Evolutionary conservation across 2,888 invertebrate species (phyloP).

Genomic region (Pharmacophagus antenor): DNA sequence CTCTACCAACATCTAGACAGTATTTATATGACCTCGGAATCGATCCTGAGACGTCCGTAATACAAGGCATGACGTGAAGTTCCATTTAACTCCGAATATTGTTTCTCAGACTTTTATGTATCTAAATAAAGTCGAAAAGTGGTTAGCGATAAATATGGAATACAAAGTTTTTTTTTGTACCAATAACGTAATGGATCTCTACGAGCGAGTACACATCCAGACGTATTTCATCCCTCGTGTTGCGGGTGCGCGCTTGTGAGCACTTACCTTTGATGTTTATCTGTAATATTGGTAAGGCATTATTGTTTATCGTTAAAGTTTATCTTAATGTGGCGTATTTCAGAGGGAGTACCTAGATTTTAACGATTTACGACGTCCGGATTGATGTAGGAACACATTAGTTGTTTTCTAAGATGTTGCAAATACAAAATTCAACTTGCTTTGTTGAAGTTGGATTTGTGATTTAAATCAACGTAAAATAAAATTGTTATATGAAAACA

Average conservation of each 20-base stretch:
- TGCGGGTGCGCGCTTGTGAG: not conserved
- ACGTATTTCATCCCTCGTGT: not conserved
- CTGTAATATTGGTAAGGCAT: conserved; percentile 1
- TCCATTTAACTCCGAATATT: too few species aligned
- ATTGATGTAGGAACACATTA: not conserved
- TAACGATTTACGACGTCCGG: conserved; percentile 3
- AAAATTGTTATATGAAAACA: too few species aligned
- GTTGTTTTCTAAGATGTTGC: not conserved
- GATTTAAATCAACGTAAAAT: too few species aligned
- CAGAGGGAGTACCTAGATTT: conserved; percentile 11
- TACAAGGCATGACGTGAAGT: too few species aligned
- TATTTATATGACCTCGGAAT: too few species aligned
- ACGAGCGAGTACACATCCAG: not conserved
- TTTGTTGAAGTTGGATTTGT: not conserved
- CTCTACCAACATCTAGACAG: too few species aligned
- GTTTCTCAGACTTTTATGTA: too few species aligned
- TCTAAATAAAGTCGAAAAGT: not conserved
- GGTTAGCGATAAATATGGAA: not conserved
- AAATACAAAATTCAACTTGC: too few species aligned
- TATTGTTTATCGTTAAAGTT: conserved; percentile 8
- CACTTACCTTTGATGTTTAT: conserved; percentile 20
- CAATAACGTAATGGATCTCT: conserved; percentile 16
- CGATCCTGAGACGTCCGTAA: too few species aligned
- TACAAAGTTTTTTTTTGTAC: not conserved
- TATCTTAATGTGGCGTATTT: conserved; percentile 15